phyloP scores from a whole-genome alignment of 2,113 vertebrate species.

The Cochlearius cochlearius region DNA sequence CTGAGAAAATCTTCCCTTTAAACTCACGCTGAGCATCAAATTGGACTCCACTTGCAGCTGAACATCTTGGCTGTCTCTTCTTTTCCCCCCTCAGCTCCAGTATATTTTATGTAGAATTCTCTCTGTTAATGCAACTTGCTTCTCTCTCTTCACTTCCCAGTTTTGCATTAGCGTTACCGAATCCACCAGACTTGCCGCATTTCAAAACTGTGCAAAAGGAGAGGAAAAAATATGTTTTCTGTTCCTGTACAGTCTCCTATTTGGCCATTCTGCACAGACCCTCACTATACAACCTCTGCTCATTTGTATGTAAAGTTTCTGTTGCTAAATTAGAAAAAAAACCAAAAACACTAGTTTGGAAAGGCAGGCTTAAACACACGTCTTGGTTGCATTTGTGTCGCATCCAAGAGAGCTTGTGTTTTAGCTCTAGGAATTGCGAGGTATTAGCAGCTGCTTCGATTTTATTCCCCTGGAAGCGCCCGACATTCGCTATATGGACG shows the following conservation, averaged over 20 bases:
- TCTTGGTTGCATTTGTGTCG: not conserved
- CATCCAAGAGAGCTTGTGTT: not conserved
- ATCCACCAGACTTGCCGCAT: not conserved
- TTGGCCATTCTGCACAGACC: not conserved
- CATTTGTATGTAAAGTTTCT: not conserved
- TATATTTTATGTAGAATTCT: conserved; percentile 39
- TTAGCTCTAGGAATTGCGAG: not conserved
- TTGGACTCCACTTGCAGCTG: conserved; percentile 64
- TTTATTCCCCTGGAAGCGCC: not conserved
- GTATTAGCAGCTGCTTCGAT: not conserved
- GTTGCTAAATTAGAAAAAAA: not conserved
- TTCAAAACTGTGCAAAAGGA: not conserved
- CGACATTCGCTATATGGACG: not conserved
- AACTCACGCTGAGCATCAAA: conserved; percentile 62
- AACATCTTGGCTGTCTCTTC: conserved; percentile 44
- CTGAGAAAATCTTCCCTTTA: conserved; percentile 67
- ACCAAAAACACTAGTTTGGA: not conserved
- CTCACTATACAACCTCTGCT: not conserved
- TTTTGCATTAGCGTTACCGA: not conserved
- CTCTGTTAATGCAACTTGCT: conserved; percentile 25
- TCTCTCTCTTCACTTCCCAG: not conserved
- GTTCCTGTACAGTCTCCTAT: not conserved
- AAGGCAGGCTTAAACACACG: not conserved
- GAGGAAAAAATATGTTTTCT: not conserved
- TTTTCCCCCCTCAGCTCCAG: conserved; percentile 7